Conservation (phyloP, 2,797 vertebrate genomes). For the Eulemur rubriventer region DNA sequence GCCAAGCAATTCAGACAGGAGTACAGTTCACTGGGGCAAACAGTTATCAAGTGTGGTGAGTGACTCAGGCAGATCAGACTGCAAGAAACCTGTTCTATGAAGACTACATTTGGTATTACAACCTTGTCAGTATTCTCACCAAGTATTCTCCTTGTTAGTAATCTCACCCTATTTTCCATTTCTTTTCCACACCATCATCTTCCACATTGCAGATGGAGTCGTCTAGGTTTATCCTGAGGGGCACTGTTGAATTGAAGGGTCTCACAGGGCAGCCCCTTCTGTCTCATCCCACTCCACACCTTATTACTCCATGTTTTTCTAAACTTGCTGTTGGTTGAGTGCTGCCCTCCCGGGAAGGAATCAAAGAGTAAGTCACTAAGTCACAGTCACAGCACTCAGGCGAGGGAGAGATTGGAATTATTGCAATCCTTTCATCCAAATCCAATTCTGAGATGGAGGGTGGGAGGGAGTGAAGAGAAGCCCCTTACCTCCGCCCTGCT, state of each 20-base stretch:
- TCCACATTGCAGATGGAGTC: not conserved
- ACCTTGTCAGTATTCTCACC: not conserved
- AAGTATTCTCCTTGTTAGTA: not conserved
- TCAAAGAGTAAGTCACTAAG: not conserved
- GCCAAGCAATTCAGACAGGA: not conserved
- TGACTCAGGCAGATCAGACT: not conserved
- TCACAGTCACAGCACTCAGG: not conserved
- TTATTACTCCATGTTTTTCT: not conserved
- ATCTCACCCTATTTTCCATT: not conserved
- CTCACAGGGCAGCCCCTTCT: not conserved
- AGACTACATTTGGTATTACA: not conserved
- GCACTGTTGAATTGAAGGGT: not conserved
- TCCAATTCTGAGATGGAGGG: not conserved
- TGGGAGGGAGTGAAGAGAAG: too few species aligned
- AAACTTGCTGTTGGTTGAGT: not conserved
- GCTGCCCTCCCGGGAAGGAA: not conserved
- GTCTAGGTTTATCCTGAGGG: not conserved
- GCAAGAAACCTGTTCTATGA: not conserved
- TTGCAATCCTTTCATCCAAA: not conserved
- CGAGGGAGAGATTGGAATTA: not conserved
- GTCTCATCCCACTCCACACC: not conserved
- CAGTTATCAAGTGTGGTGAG: not conserved
- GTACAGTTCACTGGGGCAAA: not conserved
- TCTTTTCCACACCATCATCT: too few species aligned
- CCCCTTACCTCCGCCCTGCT: accelerated